Evolutionary conservation across 1,140 invertebrate species (phyloP).

Genomic region (Polypedilum pembai): DNA sequence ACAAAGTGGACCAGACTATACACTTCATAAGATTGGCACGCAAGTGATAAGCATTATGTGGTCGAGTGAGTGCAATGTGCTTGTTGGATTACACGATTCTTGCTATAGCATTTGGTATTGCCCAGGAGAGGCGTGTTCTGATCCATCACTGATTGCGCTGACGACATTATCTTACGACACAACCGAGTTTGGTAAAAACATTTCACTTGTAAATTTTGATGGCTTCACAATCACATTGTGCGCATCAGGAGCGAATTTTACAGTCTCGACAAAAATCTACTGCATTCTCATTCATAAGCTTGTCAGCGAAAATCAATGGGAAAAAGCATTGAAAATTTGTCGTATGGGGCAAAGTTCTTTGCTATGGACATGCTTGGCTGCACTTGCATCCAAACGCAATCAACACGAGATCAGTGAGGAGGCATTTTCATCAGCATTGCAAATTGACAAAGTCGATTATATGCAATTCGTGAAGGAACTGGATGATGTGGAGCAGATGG

Average conservation of each 20-base stretch:
- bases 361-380: conserved; percentile 82
- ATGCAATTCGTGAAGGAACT: conserved; percentile 69
- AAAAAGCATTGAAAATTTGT: conserved; percentile 39
- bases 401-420: conserved; percentile 79
- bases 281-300: conserved; percentile 40
- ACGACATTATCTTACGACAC: conserved; percentile 46
- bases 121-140: conserved; percentile 65
- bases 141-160: conserved; percentile 57
- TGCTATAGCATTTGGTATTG: conserved; percentile 80
- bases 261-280: conserved; percentile 39
- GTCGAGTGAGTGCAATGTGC: conserved; percentile 75
- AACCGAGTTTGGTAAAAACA: conserved; percentile 54
- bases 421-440: conserved; percentile 80
- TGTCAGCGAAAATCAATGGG: conserved; percentile 40
- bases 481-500: conserved; percentile 51
- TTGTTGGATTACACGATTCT: conserved; percentile 74
- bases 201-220: conserved; percentile 70
- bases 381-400: conserved; percentile 67
- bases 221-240: conserved; percentile 47
- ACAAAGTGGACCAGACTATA: conserved; percentile 51
- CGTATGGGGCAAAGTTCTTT: conserved; percentile 54
- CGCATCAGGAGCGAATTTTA: conserved; percentile 38
- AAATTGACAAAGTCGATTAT: conserved; percentile 84
- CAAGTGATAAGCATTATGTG: conserved; percentile 75
- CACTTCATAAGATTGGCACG: conserved; percentile 63